These are phyloP conservation scores for Nomada fabriciana DNA, from an alignment of 2,888 invertebrate genomes.

Conservation along the genomic window DNA sequence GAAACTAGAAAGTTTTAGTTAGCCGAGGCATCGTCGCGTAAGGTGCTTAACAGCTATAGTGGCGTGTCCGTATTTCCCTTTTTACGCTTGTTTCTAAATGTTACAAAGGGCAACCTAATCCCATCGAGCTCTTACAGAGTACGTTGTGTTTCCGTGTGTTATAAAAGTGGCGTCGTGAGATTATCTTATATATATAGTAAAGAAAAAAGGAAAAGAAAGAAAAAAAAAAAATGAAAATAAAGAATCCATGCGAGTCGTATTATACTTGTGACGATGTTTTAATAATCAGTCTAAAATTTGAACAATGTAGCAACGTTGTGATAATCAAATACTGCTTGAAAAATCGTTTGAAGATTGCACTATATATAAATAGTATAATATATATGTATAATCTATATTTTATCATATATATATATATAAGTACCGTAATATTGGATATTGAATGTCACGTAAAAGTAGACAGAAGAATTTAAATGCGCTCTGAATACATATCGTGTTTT, in stretches of 20 bases:
- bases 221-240: slow-evolving; percentile 6
- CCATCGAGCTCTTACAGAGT: slow-evolving; percentile 28
- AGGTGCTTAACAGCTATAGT: not conserved
- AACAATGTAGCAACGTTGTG: slow-evolving; percentile 68
- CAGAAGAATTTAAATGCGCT: slow-evolving; percentile 54
- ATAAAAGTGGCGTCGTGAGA: slow-evolving; percentile 56
- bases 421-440: slow-evolving; percentile 72
- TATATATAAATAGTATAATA: slow-evolving; percentile 77
- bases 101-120: not conserved
- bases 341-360: slow-evolving; percentile 76
- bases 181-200: slow-evolving; percentile 52
- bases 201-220: no score
- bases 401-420: slow-evolving; percentile 64
- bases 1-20: no score
- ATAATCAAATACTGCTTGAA: slow-evolving; percentile 74
- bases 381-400: slow-evolving; percentile 68
- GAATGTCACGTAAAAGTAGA: slow-evolving; percentile 63
- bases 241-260: slow-evolving; percentile 62
- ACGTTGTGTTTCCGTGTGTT: slow-evolving; percentile 23
- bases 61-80: not conserved
- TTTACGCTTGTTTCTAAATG: slow-evolving; percentile 8
- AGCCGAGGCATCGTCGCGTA: not conserved
- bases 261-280: slow-evolving; percentile 62
- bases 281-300: slow-evolving; percentile 70
- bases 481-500: slow-evolving; percentile 27